phyloP scores from a whole-genome alignment of 2,113 vertebrate genomes.

The Machaerirhynchus nigripectus region DNA sequence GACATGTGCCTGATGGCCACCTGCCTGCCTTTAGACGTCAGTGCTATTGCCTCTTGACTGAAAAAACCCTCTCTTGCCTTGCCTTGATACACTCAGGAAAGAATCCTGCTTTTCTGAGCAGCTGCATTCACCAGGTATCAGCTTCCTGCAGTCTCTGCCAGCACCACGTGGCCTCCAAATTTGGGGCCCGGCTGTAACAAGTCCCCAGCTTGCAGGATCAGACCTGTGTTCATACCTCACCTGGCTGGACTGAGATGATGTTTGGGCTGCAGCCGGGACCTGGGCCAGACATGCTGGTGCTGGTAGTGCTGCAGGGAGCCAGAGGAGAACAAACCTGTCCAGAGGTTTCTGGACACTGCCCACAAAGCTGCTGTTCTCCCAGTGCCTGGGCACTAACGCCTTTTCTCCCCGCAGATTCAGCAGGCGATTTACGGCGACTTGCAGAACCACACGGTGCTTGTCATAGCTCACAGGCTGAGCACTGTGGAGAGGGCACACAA shows the following conservation, averaged over 20 bases:
- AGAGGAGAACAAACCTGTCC: neutral
- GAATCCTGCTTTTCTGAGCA: neutral
- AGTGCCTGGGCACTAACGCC: neutral
- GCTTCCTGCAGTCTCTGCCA: neutral
- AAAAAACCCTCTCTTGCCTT: neutral
- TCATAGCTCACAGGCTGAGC: conserved; percentile 95
- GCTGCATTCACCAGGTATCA: neutral
- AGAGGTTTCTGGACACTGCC: neutral
- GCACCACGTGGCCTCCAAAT: neutral
- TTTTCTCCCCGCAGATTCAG: conserved; percentile 80
- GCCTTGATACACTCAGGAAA: neutral
- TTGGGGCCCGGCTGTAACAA: neutral
- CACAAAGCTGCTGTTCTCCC: neutral
- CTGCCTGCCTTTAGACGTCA: neutral
- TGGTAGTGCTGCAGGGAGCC: neutral
- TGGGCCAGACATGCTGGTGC: neutral
- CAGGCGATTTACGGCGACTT: conserved; percentile 85
- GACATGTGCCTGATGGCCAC: neutral
- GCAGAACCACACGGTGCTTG: conserved; percentile 83
- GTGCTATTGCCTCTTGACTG: neutral
- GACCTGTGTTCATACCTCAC: neutral
- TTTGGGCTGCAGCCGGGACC: neutral
- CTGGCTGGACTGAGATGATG: neutral
- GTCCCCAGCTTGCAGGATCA: neutral
- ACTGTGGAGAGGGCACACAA: conserved; percentile 90